Evolutionary conservation across 2,797 vertebrate genomes (phyloP), one percentile per base, ranked within the genome.

Genomic region (Phyllotis vaccarum): DNA sequence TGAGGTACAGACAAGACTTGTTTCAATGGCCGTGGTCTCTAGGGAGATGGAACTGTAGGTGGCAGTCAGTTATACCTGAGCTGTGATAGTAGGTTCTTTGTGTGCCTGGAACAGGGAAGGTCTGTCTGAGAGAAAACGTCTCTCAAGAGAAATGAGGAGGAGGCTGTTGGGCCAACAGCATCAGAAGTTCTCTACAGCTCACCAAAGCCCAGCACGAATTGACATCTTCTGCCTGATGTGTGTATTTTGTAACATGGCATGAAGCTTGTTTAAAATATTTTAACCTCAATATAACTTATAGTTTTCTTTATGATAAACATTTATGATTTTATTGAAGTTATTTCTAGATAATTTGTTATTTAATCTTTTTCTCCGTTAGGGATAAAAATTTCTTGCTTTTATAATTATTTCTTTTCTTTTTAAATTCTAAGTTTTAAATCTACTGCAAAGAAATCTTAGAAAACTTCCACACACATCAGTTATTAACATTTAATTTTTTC

Each of bases 341-440:
- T 89, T 93, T 92, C 56, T 89, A 52, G 31, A 34, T 95, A 90
- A 19, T 92, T 93, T 80, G 58, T 91, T 83, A n/a, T 80, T 93
- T 95, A 62, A 74, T 64, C 34, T 85, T 86, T 68, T 72, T 66
- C 22, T 75, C 22, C 29, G 0, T 80, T 80, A 90, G 46, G 16
- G n/a, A 13, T 94, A 66, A 93, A 86, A 89, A 72, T 78, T 11
- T 1, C 19, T 17, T 7, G 11, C 1, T 13, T 16, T 66, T 58
- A 87, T 43, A 86, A 58, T 75, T 94, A 66, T 52, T 93, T 80
- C 1, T 86, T 75, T 85, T 29, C 14, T 89, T 94, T 86, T 70
- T 80, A 34, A n/a, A n/a, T 78, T 95, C 88, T 90, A 79, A 80
- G 70, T 95, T 94, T 93, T 24, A 56, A 40, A 58, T 43, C 60